Evolutionary conservation across 2,888 invertebrate genomes (phyloP).

Genomic region (Chymomyza amoena): DNA sequence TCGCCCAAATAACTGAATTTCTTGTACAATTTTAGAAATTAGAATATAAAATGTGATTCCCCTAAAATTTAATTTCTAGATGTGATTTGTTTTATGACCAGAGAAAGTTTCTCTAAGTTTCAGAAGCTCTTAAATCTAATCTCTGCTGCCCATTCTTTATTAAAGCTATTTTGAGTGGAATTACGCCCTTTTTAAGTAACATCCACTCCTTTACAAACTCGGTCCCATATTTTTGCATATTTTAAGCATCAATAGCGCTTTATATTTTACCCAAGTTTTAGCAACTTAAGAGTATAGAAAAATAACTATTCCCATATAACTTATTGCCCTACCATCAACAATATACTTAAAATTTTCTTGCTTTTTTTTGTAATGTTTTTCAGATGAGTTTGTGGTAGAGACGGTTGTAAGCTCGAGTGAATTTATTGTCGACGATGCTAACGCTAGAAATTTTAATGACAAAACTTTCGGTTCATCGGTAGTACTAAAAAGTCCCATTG

Average conservation of each 20-base stretch:
- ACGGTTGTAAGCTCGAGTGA: constrained; percentile 81
- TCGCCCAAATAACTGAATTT: too few species aligned
- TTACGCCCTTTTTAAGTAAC: too few species aligned
- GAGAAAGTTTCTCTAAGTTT: too few species aligned
- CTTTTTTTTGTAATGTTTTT: constrained; percentile 55
- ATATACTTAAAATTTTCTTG: background rate
- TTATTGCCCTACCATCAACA: background rate
- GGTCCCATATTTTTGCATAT: too few species aligned
- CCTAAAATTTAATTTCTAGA: too few species aligned
- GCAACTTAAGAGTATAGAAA: background rate
- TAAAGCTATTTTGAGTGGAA: too few species aligned
- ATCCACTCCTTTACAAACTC: too few species aligned
- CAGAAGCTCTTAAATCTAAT: too few species aligned
- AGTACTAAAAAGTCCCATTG: constrained; percentile 80
- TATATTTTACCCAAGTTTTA: background rate
- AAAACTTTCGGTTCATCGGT: constrained; percentile 78
- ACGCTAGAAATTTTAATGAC: constrained; percentile 78
- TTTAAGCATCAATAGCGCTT: background rate
- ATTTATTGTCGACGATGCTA: constrained; percentile 79
- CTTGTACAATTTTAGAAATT: too few species aligned
- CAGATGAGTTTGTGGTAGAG: constrained; percentile 86
- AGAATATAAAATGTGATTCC: too few species aligned
- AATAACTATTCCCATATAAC: background rate
- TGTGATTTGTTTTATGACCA: too few species aligned
- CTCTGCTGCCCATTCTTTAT: too few species aligned